Conservation (phyloP, 1,140 invertebrate species). For the Adelges cooleyi region DNA sequence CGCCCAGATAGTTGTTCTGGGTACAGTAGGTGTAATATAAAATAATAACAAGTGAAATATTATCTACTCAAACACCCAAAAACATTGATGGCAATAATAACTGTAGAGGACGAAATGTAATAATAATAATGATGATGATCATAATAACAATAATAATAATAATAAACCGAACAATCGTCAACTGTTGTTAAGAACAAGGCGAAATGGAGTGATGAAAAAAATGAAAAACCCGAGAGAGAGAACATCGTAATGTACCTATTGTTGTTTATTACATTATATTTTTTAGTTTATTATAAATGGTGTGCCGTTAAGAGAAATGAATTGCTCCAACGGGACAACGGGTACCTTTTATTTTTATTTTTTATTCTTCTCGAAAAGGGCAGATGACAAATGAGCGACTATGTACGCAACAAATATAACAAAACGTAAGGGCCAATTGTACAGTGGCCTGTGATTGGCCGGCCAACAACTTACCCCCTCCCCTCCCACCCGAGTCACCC, state of each 20-base stretch:
- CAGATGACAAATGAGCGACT: slow-evolving; percentile 24
- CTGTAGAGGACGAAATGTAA: no score
- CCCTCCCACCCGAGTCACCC: background rate
- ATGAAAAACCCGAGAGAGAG: background rate
- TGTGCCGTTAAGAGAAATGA: slow-evolving; percentile 26
- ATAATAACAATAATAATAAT: slow-evolving; percentile 5
- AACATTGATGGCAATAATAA: background rate
- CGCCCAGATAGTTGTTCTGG: no score
- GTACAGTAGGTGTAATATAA: no score
- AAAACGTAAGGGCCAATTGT: slow-evolving; percentile 6
- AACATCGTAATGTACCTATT: slow-evolving; percentile 24
- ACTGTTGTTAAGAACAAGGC: slow-evolving; percentile 21
- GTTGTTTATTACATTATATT: slow-evolving; percentile 22
- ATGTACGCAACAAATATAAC: slow-evolving; percentile 15
- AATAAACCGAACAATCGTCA: slow-evolving; percentile 14
- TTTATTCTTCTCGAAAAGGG: slow-evolving; percentile 2
- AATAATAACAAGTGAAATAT: no score
- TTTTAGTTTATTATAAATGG: slow-evolving; percentile 25
- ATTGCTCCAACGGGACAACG: slow-evolving; percentile 15
- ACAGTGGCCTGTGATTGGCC: slow-evolving; percentile 3
- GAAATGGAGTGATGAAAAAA: slow-evolving; percentile 16
- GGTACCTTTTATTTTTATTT: slow-evolving; percentile 14
- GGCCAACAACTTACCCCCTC: background rate
- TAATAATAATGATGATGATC: background rate
- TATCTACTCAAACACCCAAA: no score